phyloP scores from a whole-genome alignment of 2,797 vertebrate genomes.

The Neomorphus geoffroyi region DNA sequence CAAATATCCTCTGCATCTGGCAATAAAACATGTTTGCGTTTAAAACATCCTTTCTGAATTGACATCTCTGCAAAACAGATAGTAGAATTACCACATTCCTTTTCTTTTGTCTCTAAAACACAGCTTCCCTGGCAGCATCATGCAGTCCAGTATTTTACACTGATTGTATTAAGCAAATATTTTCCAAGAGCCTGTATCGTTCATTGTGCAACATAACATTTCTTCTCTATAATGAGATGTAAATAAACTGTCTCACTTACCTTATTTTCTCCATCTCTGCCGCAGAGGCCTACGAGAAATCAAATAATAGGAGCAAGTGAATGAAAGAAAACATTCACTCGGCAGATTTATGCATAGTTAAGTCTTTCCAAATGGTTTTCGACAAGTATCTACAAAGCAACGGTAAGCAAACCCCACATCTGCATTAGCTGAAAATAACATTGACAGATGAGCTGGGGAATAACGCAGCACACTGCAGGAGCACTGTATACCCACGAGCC shows the following conservation, averaged over 20 bases:
- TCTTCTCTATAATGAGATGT: slow-evolving; percentile 19
- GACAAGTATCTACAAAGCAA: slow-evolving; percentile 37
- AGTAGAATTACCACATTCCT: slow-evolving; percentile 27
- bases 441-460: slow-evolving; percentile 41
- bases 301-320: slow-evolving; percentile 80
- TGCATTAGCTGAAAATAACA: slow-evolving; percentile 58
- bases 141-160: slow-evolving; percentile 15
- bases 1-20: slow-evolving; percentile 22
- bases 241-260: slow-evolving; percentile 83
- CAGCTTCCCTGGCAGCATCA: slow-evolving; percentile 28
- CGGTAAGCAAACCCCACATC: slow-evolving; percentile 53
- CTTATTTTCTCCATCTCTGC: slow-evolving; percentile 90
- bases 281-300: slow-evolving; percentile 89
- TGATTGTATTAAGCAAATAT: slow-evolving; percentile 6
- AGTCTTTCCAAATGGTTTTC: slow-evolving; percentile 58
- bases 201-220: slow-evolving; percentile 42
- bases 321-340: slow-evolving; percentile 68
- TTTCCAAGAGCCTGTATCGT: background rate
- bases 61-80: slow-evolving; percentile 21
- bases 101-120: slow-evolving; percentile 45
- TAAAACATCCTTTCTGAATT: slow-evolving; percentile 42
- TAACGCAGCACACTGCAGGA: slow-evolving; percentile 54
- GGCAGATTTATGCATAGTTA: slow-evolving; percentile 71
- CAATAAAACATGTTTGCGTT: slow-evolving; percentile 32
- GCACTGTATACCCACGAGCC: slow-evolving; percentile 57